Base-by-base conservation (phyloP, 2,797 vertebrate genomes). In the Lepilemur septentrionalis region DNA sequence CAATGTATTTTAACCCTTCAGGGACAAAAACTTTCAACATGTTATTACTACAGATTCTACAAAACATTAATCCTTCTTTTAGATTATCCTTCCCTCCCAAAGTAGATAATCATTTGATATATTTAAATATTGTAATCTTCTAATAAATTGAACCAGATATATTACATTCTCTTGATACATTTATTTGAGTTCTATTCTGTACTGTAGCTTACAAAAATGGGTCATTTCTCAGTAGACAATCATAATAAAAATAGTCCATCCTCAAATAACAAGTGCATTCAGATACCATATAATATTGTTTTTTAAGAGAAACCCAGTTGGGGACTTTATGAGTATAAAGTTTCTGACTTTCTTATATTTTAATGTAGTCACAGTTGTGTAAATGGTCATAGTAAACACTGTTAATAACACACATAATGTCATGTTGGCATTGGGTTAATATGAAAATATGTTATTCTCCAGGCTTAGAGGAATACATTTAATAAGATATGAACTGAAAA, bases 161-260 rank as follows among this genome's bases (percentile, higher is more conserved):
- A 92, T 25, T 95, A 3, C 38, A 70, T 89, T 70, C 67, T 86
- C 79, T 89, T 85, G 91, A 93, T 93, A 93, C 43, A 89, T 76
- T 94, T 91, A 78, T 63, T 88, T 5, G 8, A 91, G 43, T 84
- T 84, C 23, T 52, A 22, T 91, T 75, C n/a, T 59, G 59, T 86
- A 70, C 63, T 55, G 70, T 84, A 94, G 48, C 83, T 96, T 38
- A 86, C 91, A 90, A 80, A 97, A 95, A 93, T 81, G 65, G 91
- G 91, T 94, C 76, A 94, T 96, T 97, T 97, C 88, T 88, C 89
- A 90, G 61, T 90, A 92, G 91, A 96, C 52, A 94, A 76, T 80
- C 35, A 75, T 90, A 96, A 96, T 86, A 94, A 93, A 93, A 96
- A 96, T 83, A 92, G 46, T 72, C 25, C 43, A 92, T 90, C 46